Evolutionary conservation across 2,797 vertebrate species (phyloP), one percentile per base, ranked within the genome.

Genomic region (Tangara arthus): DNA sequence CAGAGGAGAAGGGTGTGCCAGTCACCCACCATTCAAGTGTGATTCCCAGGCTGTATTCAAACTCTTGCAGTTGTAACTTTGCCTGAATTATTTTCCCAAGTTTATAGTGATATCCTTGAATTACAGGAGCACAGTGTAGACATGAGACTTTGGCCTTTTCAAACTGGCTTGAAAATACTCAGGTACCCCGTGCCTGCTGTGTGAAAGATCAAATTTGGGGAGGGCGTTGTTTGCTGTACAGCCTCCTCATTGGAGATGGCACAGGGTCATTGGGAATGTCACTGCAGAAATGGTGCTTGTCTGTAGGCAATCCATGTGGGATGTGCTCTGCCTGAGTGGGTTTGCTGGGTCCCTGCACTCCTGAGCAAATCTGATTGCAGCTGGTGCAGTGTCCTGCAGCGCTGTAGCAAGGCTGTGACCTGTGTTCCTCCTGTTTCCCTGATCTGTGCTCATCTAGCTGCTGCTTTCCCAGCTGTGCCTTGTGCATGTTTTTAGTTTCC

Each of bases 121-220:
- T 88, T 77, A 44, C 15, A 66, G 23, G n/a, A 77, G 3, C 11
- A 12, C 23, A 23, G 2, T 6, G 22, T 27, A 34, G 32, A 56
- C 20, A 20, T 66, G 46, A 70, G 5, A 6, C 6, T 53, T 32
- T 12, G 63, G 37, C 19, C 8, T 60, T 64, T 53, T 32, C 32
- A 32, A 70, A 37, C 22, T 34, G 19, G 12, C 30, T 85, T 73
- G 2, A n/a, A 41, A 82, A 60, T 12, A 5, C 8, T 34, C 15
- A 27, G 32, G 16, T 16, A 7, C 9, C 0, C 6, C 19, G 35
- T 42, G 32, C 13, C n/a, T 1, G 0, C n/a, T 34, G 2, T 52
- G 41, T 12, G 9, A 81, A n/a, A 81, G 35, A 32, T 63, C 12
- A 41, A 55, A 46, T 23, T 2, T 61, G 47, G 8, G 8, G 27